These are phyloP conservation scores for Alsophila aescularia DNA, from an alignment of 2,888 invertebrate genomes.

Conservation along the genomic window DNA sequence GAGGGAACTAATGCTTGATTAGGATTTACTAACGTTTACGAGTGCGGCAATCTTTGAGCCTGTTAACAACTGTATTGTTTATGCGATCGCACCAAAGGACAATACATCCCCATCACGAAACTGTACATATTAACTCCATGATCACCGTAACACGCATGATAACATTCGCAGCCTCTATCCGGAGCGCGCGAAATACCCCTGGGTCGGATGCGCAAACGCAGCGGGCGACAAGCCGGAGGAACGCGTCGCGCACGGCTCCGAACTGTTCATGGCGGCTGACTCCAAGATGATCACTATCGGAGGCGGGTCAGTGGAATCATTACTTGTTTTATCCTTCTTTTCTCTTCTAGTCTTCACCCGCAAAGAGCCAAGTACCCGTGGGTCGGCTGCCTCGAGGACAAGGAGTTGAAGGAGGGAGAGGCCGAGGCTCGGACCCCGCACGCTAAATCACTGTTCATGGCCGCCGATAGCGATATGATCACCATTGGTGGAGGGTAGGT, in stretches of 20 bases:
- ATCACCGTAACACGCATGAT: constrained; percentile 33
- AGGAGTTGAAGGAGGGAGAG: constrained; percentile 49
- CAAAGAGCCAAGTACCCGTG: constrained; percentile 95
- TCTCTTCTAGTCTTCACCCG: constrained; percentile 86
- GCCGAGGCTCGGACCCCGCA: constrained; percentile 76
- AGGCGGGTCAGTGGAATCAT: constrained; percentile 90
- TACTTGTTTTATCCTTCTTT: background rate
- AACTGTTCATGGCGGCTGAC: constrained; percentile 98
- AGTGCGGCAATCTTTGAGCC: no score
- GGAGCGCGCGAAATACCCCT: constrained; percentile 95
- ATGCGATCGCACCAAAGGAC: no score
- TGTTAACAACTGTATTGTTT: no score
- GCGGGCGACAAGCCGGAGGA: constrained; percentile 81
- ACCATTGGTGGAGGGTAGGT: constrained; percentile 96
- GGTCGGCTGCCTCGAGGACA: constrained; percentile 93
- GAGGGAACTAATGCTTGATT: no score
- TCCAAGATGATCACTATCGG: constrained; percentile 97
- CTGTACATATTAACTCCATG: no score
- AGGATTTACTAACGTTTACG: no score
- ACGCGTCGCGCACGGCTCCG: constrained; percentile 91
- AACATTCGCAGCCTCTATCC: constrained; percentile 89
- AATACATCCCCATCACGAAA: no score
- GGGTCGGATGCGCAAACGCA: constrained; percentile 90
- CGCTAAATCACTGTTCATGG: constrained; percentile 96
- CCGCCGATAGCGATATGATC: constrained; percentile 96